These are phyloP conservation scores for Notothenia coriiceps DNA, from an alignment of 2,113 vertebrate genomes.

Conservation along the genomic window DNA sequence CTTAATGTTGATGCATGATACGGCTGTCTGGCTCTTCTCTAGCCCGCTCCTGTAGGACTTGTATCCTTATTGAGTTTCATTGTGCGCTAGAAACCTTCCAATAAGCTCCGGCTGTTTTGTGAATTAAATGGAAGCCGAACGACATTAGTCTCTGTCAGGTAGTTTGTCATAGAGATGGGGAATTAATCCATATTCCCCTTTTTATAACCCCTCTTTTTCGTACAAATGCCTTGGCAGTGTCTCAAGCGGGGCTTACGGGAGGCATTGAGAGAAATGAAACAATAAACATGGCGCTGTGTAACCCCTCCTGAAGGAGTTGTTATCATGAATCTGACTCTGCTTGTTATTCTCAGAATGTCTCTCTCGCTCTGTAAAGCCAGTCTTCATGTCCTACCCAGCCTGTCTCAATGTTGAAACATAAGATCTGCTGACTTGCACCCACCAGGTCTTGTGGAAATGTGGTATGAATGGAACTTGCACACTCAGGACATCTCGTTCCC, in stretches of 20 bases:
- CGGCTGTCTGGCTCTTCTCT: background rate
- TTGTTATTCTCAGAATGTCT: slow-evolving; percentile 42
- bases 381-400: slow-evolving; percentile 22
- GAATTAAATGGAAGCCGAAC: slow-evolving; percentile 53
- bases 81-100: slow-evolving; percentile 24
- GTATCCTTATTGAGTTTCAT: slow-evolving; percentile 39
- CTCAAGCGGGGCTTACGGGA: slow-evolving; percentile 38
- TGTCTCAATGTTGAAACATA: slow-evolving; percentile 52
- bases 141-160: slow-evolving; percentile 49
- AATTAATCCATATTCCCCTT: slow-evolving; percentile 36
- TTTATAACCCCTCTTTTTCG: slow-evolving; percentile 20
- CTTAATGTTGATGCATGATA: slow-evolving; percentile 37
- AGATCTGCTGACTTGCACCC: slow-evolving; percentile 76
- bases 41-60: slow-evolving; percentile 9
- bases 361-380: background rate
- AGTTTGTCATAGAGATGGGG: slow-evolving; percentile 56
- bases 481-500: slow-evolving; percentile 76
- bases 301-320: slow-evolving; percentile 21
- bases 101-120: slow-evolving; percentile 20
- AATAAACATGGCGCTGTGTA: slow-evolving; percentile 45
- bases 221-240: slow-evolving; percentile 37
- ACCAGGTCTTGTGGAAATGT: slow-evolving; percentile 65
- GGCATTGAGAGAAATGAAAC: slow-evolving; percentile 39
- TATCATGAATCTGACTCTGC: slow-evolving; percentile 19
- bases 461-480: slow-evolving; percentile 82